Conservation (phyloP, 1,140 invertebrate species). For the Eubasilissa regina region DNA sequence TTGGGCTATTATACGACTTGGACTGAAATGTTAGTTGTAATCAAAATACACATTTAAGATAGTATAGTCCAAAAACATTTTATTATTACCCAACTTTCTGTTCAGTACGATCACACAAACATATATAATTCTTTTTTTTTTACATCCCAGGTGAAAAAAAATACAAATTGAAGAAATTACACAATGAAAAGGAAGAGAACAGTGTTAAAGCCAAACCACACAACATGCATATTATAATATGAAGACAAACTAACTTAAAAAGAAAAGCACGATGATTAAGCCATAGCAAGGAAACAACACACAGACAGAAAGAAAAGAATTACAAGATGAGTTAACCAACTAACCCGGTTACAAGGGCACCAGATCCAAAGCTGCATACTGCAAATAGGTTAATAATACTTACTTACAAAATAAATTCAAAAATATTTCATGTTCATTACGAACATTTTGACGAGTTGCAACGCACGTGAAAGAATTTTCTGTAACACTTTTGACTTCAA, state of each 20-base stretch:
- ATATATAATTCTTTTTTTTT: too few species aligned
- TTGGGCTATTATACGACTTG: too few species aligned
- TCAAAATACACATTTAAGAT: too few species aligned
- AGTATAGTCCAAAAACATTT: too few species aligned
- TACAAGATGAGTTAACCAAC: constrained; percentile 9
- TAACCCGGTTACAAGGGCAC: constrained; percentile 15
- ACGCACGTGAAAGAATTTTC: constrained; percentile 46
- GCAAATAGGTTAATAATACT: constrained; percentile 48
- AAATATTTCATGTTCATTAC: constrained; percentile 46
- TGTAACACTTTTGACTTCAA: constrained; percentile 40
- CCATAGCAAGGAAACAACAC: constrained; percentile 11
- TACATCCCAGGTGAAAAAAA: background rate
- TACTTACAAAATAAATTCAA: constrained; percentile 54
- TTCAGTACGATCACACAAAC: too few species aligned
- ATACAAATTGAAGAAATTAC: background rate
- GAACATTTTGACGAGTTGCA: constrained; percentile 22
- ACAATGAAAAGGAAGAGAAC: constrained; percentile 37
- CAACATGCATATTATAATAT: constrained; percentile 13
- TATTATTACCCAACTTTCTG: too few species aligned
- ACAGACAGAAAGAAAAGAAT: constrained; percentile 20
- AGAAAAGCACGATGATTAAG: constrained; percentile 24
- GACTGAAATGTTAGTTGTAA: too few species aligned
- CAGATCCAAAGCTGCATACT: constrained; percentile 47
- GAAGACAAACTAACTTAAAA: background rate
- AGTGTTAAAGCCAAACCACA: constrained; percentile 53